Base-by-base conservation (phyloP, 2,797 vertebrate species). In the Hydrocynus forskahlii region DNA sequence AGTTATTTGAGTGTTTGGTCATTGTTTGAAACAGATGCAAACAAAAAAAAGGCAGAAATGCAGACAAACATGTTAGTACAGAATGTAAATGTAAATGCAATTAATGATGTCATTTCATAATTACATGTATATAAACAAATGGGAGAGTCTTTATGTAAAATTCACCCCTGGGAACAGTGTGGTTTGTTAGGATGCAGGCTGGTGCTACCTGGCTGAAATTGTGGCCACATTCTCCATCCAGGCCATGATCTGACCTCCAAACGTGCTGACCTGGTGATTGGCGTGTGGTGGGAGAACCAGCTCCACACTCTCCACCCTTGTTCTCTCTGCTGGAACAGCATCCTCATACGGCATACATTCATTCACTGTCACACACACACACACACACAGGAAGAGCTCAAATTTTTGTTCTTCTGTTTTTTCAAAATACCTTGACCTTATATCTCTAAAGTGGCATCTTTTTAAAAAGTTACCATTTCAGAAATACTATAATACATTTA, bases 191-290 rank as follows among this genome's bases (percentile, higher is more conserved):
- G 16, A 7, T n/a, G 71, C 8, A 5, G 69, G 21, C 23, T 25
- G 48, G 1, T 48, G 40, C 67, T 50, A 98, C 97, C 98, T 97
- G 89, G 97, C 97, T 78, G 98, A 95, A 0, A 99, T 99, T 76
- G 97, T 98, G 85, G 98, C 98, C 84, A 98, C 96, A 0, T 97
- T 99, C 90, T 98, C 98, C 98, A 99, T 99, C 98, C 98, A 99
- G 84, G 97, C 97, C 98, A 99, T 99, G 89, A 99, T 99, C 92
- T 99, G 98, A 29, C 97, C 98, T 2, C 98, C 98, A 0, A 99
- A 99, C 10, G 97, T 98, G 90, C 96, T 97, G 86, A 98, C 96
- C 90, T 98, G 98, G 87, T 99, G 98, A 89, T 99, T 99, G 87
- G 97, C 95, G 0, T 99, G 97, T 0, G 98, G 97, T 0, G 98